A percentile compares a stretch with the other conserved stretches of the same genome.
Conservation (phyloP, 2,888 invertebrate genomes). For the Galeruca laticollis region DNA sequence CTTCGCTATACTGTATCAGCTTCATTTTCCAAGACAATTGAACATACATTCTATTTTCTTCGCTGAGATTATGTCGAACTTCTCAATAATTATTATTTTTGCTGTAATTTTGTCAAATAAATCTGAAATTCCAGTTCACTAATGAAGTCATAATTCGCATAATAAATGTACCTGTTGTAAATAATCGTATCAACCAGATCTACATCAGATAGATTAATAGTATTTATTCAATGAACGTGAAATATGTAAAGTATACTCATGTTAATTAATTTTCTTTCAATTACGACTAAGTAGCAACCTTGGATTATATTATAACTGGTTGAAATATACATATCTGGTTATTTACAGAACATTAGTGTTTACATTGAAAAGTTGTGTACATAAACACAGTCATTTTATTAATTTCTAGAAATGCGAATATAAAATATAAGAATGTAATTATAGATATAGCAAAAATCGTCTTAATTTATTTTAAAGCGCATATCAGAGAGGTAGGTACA, state of each 20-base stretch:
- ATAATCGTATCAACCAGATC: too few relatives aligned
- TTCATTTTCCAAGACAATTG: too few relatives aligned
- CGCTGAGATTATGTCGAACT: too few relatives aligned
- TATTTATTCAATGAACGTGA: neutral
- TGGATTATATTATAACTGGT: neutral
- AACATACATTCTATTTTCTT: too few relatives aligned
- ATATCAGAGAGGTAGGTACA: constrained; percentile 41
- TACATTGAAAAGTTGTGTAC: constrained; percentile 33
- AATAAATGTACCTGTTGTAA: too few relatives aligned
- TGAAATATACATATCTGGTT: neutral
- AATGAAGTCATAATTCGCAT: too few relatives aligned
- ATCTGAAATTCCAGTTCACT: too few relatives aligned
- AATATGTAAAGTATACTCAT: neutral
- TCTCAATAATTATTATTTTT: too few relatives aligned
- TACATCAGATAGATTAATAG: neutral
- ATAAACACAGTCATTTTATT: constrained; percentile 60
- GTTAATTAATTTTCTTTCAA: neutral
- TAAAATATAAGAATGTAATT: constrained; percentile 60
- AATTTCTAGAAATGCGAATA: constrained; percentile 57
- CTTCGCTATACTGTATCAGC: too few relatives aligned
- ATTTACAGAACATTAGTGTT: constrained; percentile 2
- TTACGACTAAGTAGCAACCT: neutral
- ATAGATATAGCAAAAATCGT: constrained; percentile 60
- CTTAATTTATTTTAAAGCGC: constrained; percentile 61
- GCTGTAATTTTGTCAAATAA: too few relatives aligned